Percentiles rank a stretch among this genome's conserved stretches.
Evolutionary conservation across 1,140 invertebrate species (phyloP).

Genomic region (Zaprionus camerounensis): DNA sequence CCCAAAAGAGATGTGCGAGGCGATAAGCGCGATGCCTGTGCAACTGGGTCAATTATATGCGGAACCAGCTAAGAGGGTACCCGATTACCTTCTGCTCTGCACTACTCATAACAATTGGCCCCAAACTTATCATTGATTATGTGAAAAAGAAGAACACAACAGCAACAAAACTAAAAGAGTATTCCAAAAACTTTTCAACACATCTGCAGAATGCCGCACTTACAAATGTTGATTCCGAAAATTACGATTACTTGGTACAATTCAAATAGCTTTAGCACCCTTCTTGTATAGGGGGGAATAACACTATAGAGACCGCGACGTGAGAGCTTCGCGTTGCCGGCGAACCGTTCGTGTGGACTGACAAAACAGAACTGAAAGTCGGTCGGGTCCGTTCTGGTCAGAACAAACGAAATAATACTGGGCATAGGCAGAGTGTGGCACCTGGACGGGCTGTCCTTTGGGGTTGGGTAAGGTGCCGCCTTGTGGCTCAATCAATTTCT

Average conservation of each 20-base stretch:
- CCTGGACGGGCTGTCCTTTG: neutral
- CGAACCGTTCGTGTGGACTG: conserved; percentile 70
- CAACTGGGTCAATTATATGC: conserved; percentile 81
- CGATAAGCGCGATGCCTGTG: conserved; percentile 41
- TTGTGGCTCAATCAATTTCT: conserved; percentile 68
- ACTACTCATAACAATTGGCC: conserved; percentile 24
- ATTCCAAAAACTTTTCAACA: conserved; percentile 31
- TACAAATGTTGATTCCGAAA: conserved; percentile 51
- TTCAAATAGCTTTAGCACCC: conserved; percentile 7
- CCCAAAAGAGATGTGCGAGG: conserved; percentile 23
- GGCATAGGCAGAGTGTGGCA: conserved; percentile 47
- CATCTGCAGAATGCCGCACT: conserved; percentile 64
- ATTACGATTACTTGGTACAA: conserved; percentile 2
- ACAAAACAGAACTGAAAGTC: conserved; percentile 69
- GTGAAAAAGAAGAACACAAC: conserved; percentile 19
- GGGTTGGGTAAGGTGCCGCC: conserved; percentile 5
- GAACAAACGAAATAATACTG: conserved; percentile 62
- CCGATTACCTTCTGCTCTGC: neutral
- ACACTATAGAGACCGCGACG: neutral
- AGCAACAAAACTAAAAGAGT: conserved; percentile 2
- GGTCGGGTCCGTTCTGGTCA: conserved; percentile 50
- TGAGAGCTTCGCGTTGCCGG: conserved; percentile 1
- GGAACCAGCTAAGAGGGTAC: conserved; percentile 40
- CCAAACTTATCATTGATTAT: conserved; percentile 57
- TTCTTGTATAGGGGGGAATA: conserved; percentile 5